phyloP scores from a whole-genome alignment of 1,140 invertebrate species.

The Cotesia vestalis region DNA sequence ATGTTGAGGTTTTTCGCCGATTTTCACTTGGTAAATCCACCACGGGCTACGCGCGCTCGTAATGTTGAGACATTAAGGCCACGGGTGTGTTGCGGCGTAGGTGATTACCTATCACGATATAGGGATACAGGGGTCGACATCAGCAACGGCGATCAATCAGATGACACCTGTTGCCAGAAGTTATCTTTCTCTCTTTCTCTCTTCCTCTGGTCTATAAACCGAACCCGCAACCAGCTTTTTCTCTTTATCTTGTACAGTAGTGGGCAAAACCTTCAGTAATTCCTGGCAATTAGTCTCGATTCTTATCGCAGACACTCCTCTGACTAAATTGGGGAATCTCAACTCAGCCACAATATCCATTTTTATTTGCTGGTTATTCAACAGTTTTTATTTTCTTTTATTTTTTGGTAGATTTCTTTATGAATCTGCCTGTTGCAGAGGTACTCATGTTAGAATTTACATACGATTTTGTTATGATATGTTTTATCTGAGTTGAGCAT shows the following conservation, averaged over 20 bases:
- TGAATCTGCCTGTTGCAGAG: too few species aligned
- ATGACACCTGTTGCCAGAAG: conserved; percentile 65
- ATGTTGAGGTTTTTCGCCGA: conserved; percentile 14
- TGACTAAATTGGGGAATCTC: conserved; percentile 20
- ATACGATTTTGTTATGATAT: too few species aligned
- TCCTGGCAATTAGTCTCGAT: conserved; percentile 64
- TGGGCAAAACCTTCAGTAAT: conserved; percentile 59
- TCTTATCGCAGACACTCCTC: conserved; percentile 58
- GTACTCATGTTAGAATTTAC: too few species aligned
- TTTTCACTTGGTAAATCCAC: conserved; percentile 21
- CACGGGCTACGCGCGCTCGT: conserved; percentile 35
- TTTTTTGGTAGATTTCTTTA: too few species aligned
- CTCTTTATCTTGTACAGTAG: conserved; percentile 46
- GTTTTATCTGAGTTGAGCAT: too few species aligned
- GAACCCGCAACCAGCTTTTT: conserved; percentile 16
- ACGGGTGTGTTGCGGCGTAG: conserved; percentile 62
- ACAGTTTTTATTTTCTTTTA: neutral
- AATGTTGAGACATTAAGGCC: conserved; percentile 56
- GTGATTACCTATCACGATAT: conserved; percentile 50
- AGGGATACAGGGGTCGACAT: conserved; percentile 43
- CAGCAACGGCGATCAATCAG: conserved; percentile 64
- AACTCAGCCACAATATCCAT: neutral
- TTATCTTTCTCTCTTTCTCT: conserved; percentile 12
- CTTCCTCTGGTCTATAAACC: neutral
- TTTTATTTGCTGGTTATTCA: neutral